Percentiles rank a stretch among this genome's conserved stretches.
Conservation (phyloP, 2,888 invertebrate species). For the Catocala fraxini region DNA sequence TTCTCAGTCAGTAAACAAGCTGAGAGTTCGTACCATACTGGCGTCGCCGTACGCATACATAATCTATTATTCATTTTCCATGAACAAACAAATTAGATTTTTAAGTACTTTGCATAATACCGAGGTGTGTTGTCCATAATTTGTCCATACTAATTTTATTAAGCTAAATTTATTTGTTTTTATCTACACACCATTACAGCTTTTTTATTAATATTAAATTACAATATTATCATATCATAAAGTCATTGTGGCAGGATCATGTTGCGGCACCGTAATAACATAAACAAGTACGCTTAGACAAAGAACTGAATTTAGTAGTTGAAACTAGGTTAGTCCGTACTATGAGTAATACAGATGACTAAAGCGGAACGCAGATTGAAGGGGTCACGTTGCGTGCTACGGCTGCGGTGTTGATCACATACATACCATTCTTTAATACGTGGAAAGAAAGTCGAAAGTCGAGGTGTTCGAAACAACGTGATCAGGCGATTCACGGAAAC, state of each 20-base stretch:
- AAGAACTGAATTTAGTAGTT: neutral
- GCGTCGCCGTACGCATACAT: constrained; percentile 3
- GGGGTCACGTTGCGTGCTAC: too few species aligned
- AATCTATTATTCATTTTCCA: constrained; percentile 13
- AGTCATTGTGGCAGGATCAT: neutral
- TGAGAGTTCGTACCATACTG: neutral
- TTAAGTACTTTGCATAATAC: constrained; percentile 9
- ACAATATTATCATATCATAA: constrained; percentile 2
- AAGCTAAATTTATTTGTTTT: constrained; percentile 9
- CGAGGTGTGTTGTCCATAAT: neutral
- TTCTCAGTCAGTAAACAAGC: constrained; percentile 24
- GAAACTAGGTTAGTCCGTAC: neutral
- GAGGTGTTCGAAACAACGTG: too few species aligned
- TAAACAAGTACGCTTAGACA: neutral
- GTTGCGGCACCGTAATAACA: neutral
- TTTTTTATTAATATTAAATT: neutral
- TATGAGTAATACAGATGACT: constrained; percentile 16
- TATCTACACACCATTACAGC: neutral
- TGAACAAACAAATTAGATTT: constrained; percentile 22
- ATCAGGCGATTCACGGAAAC: too few species aligned
- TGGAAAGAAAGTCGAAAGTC: too few species aligned
- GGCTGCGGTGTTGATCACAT: too few species aligned
- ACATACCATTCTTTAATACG: too few species aligned
- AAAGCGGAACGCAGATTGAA: neutral
- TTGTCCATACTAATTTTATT: constrained; percentile 8